Evolutionary conservation across 2,113 vertebrate genomes (phyloP), one percentile per base, ranked within the genome.

Genomic region (Brachirus orientalis): DNA sequence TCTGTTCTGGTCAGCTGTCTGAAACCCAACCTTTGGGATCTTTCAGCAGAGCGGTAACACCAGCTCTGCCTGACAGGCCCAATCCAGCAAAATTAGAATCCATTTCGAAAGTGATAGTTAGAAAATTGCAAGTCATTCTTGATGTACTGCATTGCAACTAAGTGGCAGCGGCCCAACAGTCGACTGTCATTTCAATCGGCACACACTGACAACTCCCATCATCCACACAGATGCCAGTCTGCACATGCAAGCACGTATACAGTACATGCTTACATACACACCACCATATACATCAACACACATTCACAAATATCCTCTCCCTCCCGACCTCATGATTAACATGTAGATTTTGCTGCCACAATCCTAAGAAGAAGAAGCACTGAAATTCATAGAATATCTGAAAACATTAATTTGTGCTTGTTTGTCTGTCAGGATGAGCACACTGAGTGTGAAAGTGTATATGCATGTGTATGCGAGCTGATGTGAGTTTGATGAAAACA

Each of bases 61-160:
- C 78, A 52, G 65, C 79, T 58, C 77, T 50, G 77, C 65, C 77
- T 88, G 90, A 90, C 89, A 90, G 83, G 59, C 69, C 70, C 86
- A 72, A 82, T 89, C 82, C 85, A 40, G 69, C 73, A 78, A 85
- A 90, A 92, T 90, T 90, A 88, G 80, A 88, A 87, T 88, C 88
- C 81, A 88, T 86, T 92, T 87, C 88, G 79, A 90, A 89, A 90
- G 85, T 90, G 88, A 92, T 90, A 89, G 89, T 90, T 91, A 75
- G 88, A 90, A 91, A 90, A 90, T 90, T 92, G 89, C 88, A 86
- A 92, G 90, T 92, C 82, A 90, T 88, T 90, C 85, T 78, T 90
- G 88, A 90, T 87, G 83, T 76, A 79, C 83, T 61, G 79, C 75
- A 20, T 82, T 72, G 84, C 86, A 85, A 88, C 85, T 59, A 88